phyloP scores from a whole-genome alignment of 2,797 vertebrate genomes.

The Propithecus deckenii region DNA sequence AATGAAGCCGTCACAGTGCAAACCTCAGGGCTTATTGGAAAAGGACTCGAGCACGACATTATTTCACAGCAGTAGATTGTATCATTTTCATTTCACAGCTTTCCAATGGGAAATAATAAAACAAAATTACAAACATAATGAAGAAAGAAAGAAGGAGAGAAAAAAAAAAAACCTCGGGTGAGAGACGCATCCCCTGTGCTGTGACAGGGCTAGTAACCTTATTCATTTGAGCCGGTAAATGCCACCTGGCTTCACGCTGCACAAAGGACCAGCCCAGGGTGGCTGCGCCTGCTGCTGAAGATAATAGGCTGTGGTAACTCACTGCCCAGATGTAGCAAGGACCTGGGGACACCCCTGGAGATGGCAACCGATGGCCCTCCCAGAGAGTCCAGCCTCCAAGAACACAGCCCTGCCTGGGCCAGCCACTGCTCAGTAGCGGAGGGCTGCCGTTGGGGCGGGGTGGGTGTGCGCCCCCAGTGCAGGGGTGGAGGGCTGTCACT shows the following conservation, averaged over 20 bases:
- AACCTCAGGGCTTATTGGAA: slow-evolving; percentile 76
- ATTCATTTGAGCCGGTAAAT: slow-evolving; percentile 61
- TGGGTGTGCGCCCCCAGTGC: not conserved
- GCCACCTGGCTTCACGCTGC: slow-evolving; percentile 43
- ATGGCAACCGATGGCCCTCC: not conserved
- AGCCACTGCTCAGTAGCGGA: rapidly evolving
- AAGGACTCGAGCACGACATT: slow-evolving; percentile 79
- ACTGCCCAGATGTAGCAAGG: not conserved
- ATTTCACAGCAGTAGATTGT: slow-evolving; percentile 76
- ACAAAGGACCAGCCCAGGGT: not conserved
- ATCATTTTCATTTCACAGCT: slow-evolving; percentile 79
- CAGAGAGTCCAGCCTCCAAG: not conserved
- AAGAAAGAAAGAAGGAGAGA: slow-evolving; percentile 56
- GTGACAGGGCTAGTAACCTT: slow-evolving; percentile 49
- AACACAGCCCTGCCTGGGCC: not conserved
- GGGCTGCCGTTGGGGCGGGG: too few species aligned
- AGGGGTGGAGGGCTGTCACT: not conserved
- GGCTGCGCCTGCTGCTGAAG: slow-evolving; percentile 40
- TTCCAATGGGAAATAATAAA: slow-evolving; percentile 76
- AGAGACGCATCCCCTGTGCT: slow-evolving; percentile 11
- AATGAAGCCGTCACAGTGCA: slow-evolving; percentile 77
- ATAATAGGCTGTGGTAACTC: slow-evolving; percentile 66
- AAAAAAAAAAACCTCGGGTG: not conserved
- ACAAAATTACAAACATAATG: slow-evolving; percentile 79
- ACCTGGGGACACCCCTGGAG: not conserved